A percentile compares a stretch with the other conserved stretches of the same genome.
Evolutionary conservation across 2,888 invertebrate species (phyloP).

Genomic region (Conomelus anceps): DNA sequence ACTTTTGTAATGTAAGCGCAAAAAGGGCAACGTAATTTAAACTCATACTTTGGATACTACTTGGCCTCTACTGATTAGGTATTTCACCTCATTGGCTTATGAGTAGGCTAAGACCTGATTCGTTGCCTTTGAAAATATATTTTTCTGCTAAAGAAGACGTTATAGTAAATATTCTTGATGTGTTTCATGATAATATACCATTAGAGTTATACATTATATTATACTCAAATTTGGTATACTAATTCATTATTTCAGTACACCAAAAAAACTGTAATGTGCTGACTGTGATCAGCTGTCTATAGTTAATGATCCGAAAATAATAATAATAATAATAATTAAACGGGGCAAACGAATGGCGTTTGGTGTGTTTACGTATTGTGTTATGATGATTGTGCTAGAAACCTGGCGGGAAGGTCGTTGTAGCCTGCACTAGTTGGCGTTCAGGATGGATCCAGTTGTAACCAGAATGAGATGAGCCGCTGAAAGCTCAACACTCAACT

Average conservation of each 20-base stretch:
- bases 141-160: too few relatives aligned
- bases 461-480: neutral
- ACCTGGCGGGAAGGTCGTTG: neutral
- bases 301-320: neutral
- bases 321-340: neutral
- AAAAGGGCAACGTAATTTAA: too few relatives aligned
- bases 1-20: too few relatives aligned
- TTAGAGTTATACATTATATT: too few relatives aligned
- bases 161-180: too few relatives aligned
- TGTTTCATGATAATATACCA: too few relatives aligned
- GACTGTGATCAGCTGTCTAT: neutral
- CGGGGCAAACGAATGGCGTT: neutral
- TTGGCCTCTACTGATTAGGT: too few relatives aligned
- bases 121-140: too few relatives aligned
- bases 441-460: neutral
- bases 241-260: neutral
- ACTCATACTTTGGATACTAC: too few relatives aligned
- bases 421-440: neutral
- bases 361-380: neutral
- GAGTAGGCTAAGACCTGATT: too few relatives aligned
- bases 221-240: too few relatives aligned
- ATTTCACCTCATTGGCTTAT: too few relatives aligned
- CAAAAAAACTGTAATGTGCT: neutral
- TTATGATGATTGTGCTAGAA: neutral
- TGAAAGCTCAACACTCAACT: neutral